A percentile compares a stretch with the other conserved stretches of the same genome.
phyloP scores from a whole-genome alignment of 2,888 invertebrate species.

The Cistogaster globosa region DNA sequence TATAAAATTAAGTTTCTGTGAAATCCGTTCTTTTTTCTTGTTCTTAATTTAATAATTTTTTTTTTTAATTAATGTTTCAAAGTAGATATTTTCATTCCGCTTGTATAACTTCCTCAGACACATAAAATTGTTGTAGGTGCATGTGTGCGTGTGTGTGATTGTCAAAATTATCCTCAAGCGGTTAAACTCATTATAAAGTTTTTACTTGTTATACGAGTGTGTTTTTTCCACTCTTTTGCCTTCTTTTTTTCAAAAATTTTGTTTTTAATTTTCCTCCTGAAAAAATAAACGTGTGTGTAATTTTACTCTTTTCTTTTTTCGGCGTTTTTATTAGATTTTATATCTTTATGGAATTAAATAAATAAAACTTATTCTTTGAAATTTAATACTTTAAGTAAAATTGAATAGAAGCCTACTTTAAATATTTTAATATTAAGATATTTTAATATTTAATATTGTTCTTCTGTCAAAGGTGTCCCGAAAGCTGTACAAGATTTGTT shows the following conservation, averaged over 20 bases:
- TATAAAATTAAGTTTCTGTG: conserved; percentile 13
- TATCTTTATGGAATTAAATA: conserved; percentile 3
- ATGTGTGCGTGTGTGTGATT: conserved; percentile 11
- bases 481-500: no score
- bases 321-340: conserved; percentile 5
- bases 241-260: neutral
- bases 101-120: neutral
- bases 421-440: no score
- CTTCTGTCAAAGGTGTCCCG: no score
- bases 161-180: conserved; percentile 60
- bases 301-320: conserved; percentile 16
- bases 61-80: conserved; percentile 34
- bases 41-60: neutral
- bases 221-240: conserved; percentile 25
- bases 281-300: conserved; percentile 23
- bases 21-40: neutral
- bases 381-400: conserved; percentile 11
- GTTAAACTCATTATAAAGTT: conserved; percentile 71
- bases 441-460: no score
- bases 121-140: conserved; percentile 4
- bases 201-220: conserved; percentile 14
- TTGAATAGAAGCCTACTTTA: no score
- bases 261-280: conserved; percentile 23
- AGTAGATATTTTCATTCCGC: neutral
- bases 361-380: conserved; percentile 10